Evolutionary conservation across 2,797 vertebrate species (phyloP).

Genomic region (Ciconia nigra): DNA sequence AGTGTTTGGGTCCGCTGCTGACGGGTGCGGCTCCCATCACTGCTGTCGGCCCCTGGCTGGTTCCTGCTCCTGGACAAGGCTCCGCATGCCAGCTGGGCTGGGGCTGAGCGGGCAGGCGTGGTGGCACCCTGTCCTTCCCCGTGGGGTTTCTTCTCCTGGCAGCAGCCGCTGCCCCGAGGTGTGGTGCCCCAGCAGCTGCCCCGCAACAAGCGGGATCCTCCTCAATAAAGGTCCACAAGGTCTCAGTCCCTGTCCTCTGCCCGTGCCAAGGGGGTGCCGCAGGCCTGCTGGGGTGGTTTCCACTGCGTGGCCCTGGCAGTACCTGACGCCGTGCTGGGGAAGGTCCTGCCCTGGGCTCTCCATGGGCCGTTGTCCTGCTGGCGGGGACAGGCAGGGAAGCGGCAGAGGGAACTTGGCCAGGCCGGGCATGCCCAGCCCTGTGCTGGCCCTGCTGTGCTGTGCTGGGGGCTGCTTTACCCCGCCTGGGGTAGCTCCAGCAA

Average conservation of each 20-base stretch:
- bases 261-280: fast-evolving
- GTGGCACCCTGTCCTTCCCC: neutral
- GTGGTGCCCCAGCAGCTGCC: neutral
- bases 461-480: neutral
- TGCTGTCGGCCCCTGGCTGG: neutral
- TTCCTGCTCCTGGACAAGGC: neutral
- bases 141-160: neutral
- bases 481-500: neutral
- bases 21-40: neutral
- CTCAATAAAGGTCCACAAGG: neutral
- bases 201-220: fast-evolving
- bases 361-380: fast-evolving
- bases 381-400: neutral
- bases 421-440: too few relatives aligned
- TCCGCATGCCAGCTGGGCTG: neutral
- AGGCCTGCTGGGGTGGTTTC: neutral
- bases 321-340: fast-evolving
- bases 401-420: neutral
- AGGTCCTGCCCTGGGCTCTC: neutral
- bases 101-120: neutral
- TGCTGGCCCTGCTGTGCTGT: neutral
- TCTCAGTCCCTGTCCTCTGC: neutral
- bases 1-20: fast-evolving
- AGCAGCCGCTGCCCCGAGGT: neutral
- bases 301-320: neutral